These are phyloP conservation scores for Melinaea marsaeus DNA, from an alignment of 2,888 invertebrate species.

Conservation along the genomic window DNA sequence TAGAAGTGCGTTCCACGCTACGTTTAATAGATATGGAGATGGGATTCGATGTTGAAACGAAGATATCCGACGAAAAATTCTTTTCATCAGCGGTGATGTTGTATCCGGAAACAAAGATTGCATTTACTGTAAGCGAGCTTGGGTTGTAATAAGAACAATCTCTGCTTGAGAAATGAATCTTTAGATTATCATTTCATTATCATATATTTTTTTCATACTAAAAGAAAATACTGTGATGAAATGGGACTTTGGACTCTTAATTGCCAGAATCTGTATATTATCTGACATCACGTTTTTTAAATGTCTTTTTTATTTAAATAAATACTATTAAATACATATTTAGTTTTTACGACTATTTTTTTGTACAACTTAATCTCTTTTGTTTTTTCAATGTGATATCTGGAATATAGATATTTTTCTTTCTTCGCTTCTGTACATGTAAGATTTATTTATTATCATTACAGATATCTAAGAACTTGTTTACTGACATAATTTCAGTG, in stretches of 20 bases:
- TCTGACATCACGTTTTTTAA: too few species aligned
- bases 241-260: neutral
- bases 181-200: too few species aligned
- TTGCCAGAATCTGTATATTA: too few species aligned
- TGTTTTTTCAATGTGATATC: too few species aligned
- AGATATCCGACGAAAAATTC: constrained; percentile 33
- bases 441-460: constrained; percentile 20
- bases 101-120: constrained; percentile 42
- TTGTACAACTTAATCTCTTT: too few species aligned
- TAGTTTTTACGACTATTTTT: too few species aligned
- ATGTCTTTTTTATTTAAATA: too few species aligned
- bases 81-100: constrained; percentile 43
- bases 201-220: too few species aligned
- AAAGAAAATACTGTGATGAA: neutral
- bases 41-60: constrained; percentile 52
- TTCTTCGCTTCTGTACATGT: neutral
- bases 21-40: constrained; percentile 47
- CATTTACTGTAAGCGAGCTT: constrained; percentile 46
- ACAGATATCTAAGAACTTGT: constrained; percentile 48
- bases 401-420: too few species aligned
- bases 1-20: constrained; percentile 43
- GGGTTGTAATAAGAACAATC: too few species aligned
- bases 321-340: too few species aligned
- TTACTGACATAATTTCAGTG: constrained; percentile 36
- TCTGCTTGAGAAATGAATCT: too few species aligned